A percentile compares a stretch with the other conserved stretches of the same genome.
phyloP scores from a whole-genome alignment of 2,113 vertebrate species.

The Phycodurus eques region DNA sequence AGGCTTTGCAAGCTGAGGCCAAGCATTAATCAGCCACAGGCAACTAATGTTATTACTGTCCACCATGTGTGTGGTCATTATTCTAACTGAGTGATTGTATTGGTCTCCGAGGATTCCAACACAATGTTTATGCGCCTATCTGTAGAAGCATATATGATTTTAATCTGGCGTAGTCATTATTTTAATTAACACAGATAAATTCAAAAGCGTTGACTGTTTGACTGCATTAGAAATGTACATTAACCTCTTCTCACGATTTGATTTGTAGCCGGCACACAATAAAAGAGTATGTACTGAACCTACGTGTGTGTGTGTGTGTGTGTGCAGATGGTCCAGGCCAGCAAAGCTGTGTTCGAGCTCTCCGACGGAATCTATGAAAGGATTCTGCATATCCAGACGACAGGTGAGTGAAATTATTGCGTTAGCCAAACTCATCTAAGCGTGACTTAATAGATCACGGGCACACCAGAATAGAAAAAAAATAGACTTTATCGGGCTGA shows the following conservation, averaged over 20 bases:
- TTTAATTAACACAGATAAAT: background rate
- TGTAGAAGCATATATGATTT: background rate
- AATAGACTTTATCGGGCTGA: no score
- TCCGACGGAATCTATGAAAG: constrained; percentile 81
- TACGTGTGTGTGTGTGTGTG: background rate
- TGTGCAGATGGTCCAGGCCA: constrained; percentile 88
- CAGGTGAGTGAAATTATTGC: constrained; percentile 52
- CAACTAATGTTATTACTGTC: constrained; percentile 8
- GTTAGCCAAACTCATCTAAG: no score
- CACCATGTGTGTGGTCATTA: background rate
- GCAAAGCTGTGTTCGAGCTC: constrained; percentile 82
- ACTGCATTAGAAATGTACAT: background rate
- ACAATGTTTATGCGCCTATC: background rate
- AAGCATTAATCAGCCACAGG: constrained; percentile 44
- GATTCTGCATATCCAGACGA: constrained; percentile 86
- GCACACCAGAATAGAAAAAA: no score
- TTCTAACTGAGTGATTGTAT: background rate
- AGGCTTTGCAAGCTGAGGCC: constrained; percentile 29
- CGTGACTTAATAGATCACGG: no score
- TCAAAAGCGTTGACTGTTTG: background rate
- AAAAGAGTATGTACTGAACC: background rate
- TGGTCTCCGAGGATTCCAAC: constrained; percentile 8
- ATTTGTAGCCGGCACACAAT: background rate
- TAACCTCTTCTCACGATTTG: background rate
- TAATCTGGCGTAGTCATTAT: constrained; percentile 1